Evolutionary conservation across 2,113 vertebrate species (phyloP).

Genomic region (Turnix velox): DNA sequence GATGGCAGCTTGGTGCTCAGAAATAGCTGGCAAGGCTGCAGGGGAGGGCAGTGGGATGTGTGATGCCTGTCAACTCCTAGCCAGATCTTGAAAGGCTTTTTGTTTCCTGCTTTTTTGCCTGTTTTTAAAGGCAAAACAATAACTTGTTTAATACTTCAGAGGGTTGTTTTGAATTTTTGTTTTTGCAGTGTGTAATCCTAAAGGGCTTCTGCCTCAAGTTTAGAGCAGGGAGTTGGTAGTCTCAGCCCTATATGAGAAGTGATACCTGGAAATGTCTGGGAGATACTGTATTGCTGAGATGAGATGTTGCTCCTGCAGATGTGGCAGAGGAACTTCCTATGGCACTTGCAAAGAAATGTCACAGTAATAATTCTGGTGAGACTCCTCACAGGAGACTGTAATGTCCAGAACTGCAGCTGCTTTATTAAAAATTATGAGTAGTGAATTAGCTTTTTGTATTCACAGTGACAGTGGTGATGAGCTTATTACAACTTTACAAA

Average conservation of each 20-base stretch:
- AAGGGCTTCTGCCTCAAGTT: neutral
- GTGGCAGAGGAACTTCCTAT: neutral
- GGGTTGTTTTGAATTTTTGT: neutral
- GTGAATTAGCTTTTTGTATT: neutral
- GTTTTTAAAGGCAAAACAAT: neutral
- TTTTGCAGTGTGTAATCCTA: neutral
- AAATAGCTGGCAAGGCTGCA: neutral
- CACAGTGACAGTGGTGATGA: neutral
- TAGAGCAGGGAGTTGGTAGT: neutral
- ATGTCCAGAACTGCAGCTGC: neutral
- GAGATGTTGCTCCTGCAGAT: neutral
- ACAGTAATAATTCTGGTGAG: neutral
- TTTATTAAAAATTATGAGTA: neutral
- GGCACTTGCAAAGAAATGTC: neutral
- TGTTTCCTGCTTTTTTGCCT: neutral
- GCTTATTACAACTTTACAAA: neutral
- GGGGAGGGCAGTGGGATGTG: neutral
- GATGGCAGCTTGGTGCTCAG: neutral
- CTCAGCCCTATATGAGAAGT: neutral
- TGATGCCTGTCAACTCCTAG: neutral
- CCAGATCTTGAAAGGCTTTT: neutral
- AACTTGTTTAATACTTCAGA: neutral
- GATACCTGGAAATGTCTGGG: neutral
- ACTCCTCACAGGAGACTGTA: neutral
- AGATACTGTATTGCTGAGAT: neutral